phyloP scores from a whole-genome alignment of 2,797 vertebrate genomes.

The Odontamblyopus lacepedii region DNA sequence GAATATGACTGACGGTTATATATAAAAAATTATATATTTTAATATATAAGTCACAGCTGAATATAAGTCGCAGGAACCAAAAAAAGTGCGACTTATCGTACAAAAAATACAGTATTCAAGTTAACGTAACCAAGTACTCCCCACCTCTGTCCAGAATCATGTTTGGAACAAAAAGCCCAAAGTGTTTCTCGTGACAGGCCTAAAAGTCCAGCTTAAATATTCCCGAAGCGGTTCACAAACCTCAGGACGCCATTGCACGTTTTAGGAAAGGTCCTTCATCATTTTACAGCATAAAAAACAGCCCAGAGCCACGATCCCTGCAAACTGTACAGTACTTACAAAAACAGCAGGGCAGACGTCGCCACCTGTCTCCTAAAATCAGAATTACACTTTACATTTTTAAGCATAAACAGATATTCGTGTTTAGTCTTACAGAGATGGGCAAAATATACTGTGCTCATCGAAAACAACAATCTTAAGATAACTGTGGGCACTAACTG shows the following conservation, averaged over 20 bases:
- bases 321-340: slow-evolving; percentile 7
- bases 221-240: slow-evolving; percentile 16
- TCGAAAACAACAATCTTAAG: no score
- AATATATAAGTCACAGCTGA: no score
- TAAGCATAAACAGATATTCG: neutral
- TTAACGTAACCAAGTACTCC: no score
- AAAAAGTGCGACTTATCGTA: no score
- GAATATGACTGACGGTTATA: no score
- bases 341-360: slow-evolving; percentile 14
- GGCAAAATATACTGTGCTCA: neutral
- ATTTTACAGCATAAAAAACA: slow-evolving; percentile 33
- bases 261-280: slow-evolving; percentile 27
- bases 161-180: no score
- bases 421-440: neutral
- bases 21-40: no score
- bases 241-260: slow-evolving; percentile 9
- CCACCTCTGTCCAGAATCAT: no score
- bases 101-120: no score
- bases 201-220: neutral
- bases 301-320: neutral
- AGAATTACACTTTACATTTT: neutral
- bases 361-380: neutral
- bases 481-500: no score
- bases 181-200: no score
- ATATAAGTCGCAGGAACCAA: no score